phyloP scores from a whole-genome alignment of 2,888 invertebrate genomes.

The Trypoxylon attenuatum region DNA sequence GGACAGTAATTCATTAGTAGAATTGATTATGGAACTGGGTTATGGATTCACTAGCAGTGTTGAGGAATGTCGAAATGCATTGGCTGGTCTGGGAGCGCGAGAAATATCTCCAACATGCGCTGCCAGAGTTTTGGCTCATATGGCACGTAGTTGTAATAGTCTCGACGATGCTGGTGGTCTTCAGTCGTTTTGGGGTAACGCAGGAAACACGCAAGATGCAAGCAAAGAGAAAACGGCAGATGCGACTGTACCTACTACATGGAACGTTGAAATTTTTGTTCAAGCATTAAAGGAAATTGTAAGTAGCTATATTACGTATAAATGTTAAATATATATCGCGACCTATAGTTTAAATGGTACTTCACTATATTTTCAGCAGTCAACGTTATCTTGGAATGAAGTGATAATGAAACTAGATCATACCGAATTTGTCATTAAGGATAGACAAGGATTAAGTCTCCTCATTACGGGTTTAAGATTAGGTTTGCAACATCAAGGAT shows the following conservation, averaged over 20 bases:
- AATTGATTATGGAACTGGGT: slow-evolving; percentile 94
- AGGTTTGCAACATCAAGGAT: slow-evolving; percentile 86
- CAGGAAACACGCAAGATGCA: slow-evolving; percentile 77
- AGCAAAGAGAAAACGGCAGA: slow-evolving; percentile 70
- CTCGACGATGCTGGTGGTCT: slow-evolving; percentile 78
- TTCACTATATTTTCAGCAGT: slow-evolving; percentile 70
- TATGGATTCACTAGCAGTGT: slow-evolving; percentile 90
- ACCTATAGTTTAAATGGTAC: background rate
- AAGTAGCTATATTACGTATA: slow-evolving; percentile 53
- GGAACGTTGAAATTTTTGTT: slow-evolving; percentile 96
- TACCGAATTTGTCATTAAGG: slow-evolving; percentile 90
- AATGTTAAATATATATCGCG: slow-evolving; percentile 10
- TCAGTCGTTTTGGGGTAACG: slow-evolving; percentile 77
- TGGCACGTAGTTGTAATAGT: slow-evolving; percentile 89
- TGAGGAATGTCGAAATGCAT: slow-evolving; percentile 90
- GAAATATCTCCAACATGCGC: slow-evolving; percentile 90
- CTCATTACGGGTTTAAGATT: slow-evolving; percentile 88
- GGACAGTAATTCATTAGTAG: slow-evolving; percentile 87
- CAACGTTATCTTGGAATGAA: slow-evolving; percentile 93
- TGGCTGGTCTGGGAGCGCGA: slow-evolving; percentile 87
- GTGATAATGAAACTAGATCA: slow-evolving; percentile 94
- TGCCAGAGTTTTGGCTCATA: slow-evolving; percentile 89
- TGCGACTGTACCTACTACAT: slow-evolving; percentile 77
- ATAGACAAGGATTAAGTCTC: slow-evolving; percentile 88
- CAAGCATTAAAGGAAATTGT: slow-evolving; percentile 93